Percentiles rank a stretch among this genome's conserved stretches.
Evolutionary conservation across 1,140 invertebrate genomes (phyloP).

Genomic region (Drosophila punjabiensis): DNA sequence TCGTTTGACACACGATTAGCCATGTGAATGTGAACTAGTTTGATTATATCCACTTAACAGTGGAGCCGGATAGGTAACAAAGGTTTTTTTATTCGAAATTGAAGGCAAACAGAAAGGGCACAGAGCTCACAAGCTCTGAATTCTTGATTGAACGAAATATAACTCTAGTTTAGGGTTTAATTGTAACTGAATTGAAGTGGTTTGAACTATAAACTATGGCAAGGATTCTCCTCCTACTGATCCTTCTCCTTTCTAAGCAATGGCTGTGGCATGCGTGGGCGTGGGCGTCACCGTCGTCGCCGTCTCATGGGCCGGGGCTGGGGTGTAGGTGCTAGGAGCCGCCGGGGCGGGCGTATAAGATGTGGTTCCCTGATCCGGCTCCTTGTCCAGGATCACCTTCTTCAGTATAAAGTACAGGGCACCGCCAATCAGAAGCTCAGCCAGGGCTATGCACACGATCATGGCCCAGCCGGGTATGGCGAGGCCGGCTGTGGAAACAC

Average conservation of each 20-base stretch:
- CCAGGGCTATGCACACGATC: constrained; percentile 88
- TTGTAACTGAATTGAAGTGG: constrained; percentile 8
- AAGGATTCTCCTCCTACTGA: constrained; percentile 7
- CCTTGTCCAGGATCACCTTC: constrained; percentile 87
- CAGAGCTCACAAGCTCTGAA: constrained; percentile 17
- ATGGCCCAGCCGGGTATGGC: constrained; percentile 91
- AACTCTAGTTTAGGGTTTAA: constrained; percentile 4
- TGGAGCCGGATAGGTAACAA: constrained; percentile 55
- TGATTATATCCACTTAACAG: constrained; percentile 14
- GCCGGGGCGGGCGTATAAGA: constrained; percentile 72
- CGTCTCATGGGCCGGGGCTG: constrained; percentile 30
- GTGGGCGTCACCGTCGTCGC: constrained; percentile 32
- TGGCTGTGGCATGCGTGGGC: constrained; percentile 63
- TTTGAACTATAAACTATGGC: constrained; percentile 7
- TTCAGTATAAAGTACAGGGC: constrained; percentile 89
- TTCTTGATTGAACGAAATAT: constrained; percentile 1
- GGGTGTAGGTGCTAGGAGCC: constrained; percentile 20
- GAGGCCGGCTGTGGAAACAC: constrained; percentile 86
- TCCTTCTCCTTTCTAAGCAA: constrained; percentile 47
- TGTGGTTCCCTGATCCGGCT: constrained; percentile 66
- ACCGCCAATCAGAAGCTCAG: constrained; percentile 89
- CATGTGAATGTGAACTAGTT: constrained; percentile 33
- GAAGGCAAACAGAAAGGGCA: constrained; percentile 52
- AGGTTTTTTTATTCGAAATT: constrained; percentile 66
- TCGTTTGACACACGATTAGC: constrained; percentile 18